phyloP scores from a whole-genome alignment of 2,888 invertebrate species.

The Maniola hyperantus region DNA sequence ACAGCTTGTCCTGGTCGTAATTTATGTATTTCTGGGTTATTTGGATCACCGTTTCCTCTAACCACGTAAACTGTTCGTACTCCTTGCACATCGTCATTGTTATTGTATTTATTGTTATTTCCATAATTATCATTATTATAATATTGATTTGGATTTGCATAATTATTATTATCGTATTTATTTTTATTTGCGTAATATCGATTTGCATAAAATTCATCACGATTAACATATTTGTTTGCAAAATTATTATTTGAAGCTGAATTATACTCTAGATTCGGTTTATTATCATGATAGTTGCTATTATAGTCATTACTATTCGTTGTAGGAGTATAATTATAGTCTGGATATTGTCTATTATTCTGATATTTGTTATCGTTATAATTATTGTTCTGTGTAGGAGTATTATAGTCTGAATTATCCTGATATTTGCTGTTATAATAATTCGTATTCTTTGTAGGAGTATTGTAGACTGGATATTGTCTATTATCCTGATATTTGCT shows the following conservation, averaged over 20 bases:
- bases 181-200: background rate
- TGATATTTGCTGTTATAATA: background rate
- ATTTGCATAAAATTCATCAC: constrained; percentile 13
- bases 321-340: background rate
- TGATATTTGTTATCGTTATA: background rate
- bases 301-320: background rate
- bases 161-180: constrained; percentile 33
- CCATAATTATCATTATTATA: constrained; percentile 11
- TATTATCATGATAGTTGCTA: constrained; percentile 2
- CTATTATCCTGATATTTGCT: background rate
- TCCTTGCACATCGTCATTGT: constrained; percentile 39
- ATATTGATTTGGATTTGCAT: constrained; percentile 3
- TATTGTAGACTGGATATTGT: background rate
- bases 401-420: background rate
- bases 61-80: constrained; percentile 68
- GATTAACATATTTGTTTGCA: background rate
- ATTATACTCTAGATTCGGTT: background rate
- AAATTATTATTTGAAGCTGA: background rate
- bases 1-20: constrained; percentile 59
- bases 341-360: background rate
- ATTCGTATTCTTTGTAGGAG: background rate
- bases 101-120: constrained; percentile 39
- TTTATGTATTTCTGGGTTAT: constrained; percentile 70
- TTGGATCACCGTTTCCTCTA: constrained; percentile 75
- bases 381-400: background rate